These are phyloP conservation scores for Alectoris magna DNA, from an alignment of 2,797 vertebrate genomes.

Conservation along the genomic window DNA sequence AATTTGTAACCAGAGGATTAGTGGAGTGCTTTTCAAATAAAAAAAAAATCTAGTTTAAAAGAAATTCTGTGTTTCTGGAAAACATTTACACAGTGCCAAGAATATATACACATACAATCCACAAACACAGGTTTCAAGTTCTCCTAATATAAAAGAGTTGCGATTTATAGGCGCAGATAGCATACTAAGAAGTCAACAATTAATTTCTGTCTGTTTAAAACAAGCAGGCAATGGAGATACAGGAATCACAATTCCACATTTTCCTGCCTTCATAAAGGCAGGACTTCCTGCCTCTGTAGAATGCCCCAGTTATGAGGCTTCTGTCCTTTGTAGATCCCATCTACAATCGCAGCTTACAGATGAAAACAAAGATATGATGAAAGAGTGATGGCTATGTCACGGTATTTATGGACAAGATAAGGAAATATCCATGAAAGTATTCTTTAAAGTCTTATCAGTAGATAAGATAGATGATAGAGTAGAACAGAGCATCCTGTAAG, in stretches of 20 bases:
- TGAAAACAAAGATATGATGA: neutral
- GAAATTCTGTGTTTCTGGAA: neutral
- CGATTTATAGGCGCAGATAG: neutral
- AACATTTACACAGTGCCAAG: neutral
- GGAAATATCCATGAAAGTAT: neutral
- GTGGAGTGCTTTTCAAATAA: neutral
- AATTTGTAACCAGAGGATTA: constrained; percentile 1
- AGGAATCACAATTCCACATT: neutral
- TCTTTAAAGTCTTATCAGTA: neutral
- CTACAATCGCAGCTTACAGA: neutral
- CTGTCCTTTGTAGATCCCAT: neutral
- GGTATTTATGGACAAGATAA: neutral
- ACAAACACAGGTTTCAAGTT: neutral
- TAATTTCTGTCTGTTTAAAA: neutral
- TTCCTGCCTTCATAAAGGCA: neutral
- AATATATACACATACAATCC: neutral
- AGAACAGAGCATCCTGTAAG: neutral
- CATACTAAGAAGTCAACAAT: neutral
- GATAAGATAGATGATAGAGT: neutral
- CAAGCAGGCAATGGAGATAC: neutral
- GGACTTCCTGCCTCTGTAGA: neutral
- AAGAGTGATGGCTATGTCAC: neutral
- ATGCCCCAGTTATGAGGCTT: neutral
- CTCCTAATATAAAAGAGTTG: neutral
- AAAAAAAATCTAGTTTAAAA: neutral